Conservation (phyloP, 2,113 vertebrate genomes). For the human region DNA sequence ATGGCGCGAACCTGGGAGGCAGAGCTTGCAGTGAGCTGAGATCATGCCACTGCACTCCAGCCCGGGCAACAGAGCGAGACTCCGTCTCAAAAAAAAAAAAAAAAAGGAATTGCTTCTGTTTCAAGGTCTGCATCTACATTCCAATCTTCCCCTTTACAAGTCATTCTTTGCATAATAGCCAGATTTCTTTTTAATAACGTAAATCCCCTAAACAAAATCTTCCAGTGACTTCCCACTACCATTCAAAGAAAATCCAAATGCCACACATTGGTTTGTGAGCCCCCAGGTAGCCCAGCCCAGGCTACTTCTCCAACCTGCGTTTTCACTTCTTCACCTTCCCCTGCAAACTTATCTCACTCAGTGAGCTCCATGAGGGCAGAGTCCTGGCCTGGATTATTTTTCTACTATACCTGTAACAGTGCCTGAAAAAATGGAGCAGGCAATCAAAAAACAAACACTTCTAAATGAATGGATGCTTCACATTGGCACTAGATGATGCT, state of each 20-base stretch:
- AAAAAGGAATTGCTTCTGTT: neutral
- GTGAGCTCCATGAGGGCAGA: neutral
- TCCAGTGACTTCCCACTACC: neutral
- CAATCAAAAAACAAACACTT: neutral
- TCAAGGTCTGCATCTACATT: neutral
- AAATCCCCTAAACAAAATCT: neutral
- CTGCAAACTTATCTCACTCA: rapidly evolving
- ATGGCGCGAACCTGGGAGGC: no score
- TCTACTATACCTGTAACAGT: neutral
- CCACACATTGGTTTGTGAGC: neutral
- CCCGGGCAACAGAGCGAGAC: no score
- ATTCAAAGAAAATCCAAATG: neutral
- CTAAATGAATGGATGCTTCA: neutral
- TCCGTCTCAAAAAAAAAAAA: neutral
- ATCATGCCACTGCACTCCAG: no score
- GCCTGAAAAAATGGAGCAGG: neutral
- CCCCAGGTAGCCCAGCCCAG: no score
- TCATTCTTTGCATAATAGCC: neutral
- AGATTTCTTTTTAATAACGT: neutral
- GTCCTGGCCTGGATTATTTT: neutral
- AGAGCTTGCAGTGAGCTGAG: no score
- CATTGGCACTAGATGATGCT: neutral
- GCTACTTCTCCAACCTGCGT: rapidly evolving
- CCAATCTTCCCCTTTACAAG: neutral
- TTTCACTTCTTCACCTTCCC: neutral